Evolutionary conservation across 1,140 invertebrate species (phyloP).

Genomic region (Pseudomyrmex concolor): DNA sequence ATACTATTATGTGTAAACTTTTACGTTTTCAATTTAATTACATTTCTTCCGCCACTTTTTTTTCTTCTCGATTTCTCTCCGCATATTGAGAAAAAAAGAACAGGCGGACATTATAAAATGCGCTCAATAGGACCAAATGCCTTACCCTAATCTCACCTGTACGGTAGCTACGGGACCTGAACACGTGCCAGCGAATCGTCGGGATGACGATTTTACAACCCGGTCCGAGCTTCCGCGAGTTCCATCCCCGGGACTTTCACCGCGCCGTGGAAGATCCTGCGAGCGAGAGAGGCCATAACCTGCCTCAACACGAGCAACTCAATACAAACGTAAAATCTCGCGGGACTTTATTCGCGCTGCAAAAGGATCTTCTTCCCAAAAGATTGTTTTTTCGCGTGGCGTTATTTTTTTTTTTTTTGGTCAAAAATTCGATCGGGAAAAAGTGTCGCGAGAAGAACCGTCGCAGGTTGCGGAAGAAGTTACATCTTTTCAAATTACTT

Average conservation of each 20-base stretch:
- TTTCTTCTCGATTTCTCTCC: not conserved
- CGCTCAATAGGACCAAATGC: not conserved
- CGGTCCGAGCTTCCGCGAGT: conserved; percentile 46
- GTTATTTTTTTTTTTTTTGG: too few species aligned
- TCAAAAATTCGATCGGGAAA: too few species aligned
- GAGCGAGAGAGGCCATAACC: conserved; percentile 17
- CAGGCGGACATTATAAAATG: not conserved
- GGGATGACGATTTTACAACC: conserved; percentile 52
- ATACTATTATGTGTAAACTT: not conserved
- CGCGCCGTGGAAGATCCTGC: conserved; percentile 28
- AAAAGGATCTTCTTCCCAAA: not conserved
- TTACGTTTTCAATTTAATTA: not conserved
- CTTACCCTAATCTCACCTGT: conserved; percentile 13
- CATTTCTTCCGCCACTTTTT: too few species aligned
- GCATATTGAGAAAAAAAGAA: not conserved
- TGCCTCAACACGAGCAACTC: conserved; percentile 20
- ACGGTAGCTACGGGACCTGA: conserved; percentile 23
- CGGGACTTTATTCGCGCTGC: conserved; percentile 20
- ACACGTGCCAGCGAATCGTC: conserved; percentile 28
- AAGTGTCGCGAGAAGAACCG: too few species aligned
- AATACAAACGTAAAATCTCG: conserved; percentile 33
- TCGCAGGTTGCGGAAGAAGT: not conserved
- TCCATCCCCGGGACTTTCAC: conserved; percentile 47
- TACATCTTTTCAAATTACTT: too few species aligned
- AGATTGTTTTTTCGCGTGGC: conserved; percentile 8